These are phyloP conservation scores for Erythrolamprus reginae DNA, from an alignment of 2,113 vertebrate species.

Conservation along the genomic window DNA sequence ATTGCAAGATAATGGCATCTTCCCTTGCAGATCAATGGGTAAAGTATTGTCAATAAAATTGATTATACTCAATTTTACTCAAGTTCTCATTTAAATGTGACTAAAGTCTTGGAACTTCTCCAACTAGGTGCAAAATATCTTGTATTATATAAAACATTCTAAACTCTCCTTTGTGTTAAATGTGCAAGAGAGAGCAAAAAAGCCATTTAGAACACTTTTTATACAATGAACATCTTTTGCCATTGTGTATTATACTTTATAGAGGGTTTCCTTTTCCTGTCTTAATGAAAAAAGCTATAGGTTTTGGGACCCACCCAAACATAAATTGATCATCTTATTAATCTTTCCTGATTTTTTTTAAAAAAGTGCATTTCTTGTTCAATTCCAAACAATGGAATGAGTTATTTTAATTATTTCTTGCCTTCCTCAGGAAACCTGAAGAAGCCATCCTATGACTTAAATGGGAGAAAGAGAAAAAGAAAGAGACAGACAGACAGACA, in stretches of 20 bases:
- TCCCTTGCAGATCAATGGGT: background rate
- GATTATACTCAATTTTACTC: too few relatives aligned
- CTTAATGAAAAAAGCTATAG: background rate
- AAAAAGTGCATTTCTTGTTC: background rate
- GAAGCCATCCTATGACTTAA: background rate
- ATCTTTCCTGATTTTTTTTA: background rate
- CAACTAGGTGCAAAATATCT: background rate
- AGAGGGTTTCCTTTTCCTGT: background rate
- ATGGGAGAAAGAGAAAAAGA: background rate
- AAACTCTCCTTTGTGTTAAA: background rate
- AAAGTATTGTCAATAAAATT: background rate
- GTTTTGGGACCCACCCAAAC: background rate
- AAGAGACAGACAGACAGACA: background rate
- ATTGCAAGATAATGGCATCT: background rate
- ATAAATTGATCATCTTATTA: background rate
- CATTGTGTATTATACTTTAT: background rate
- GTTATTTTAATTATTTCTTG: background rate
- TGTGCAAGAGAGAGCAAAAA: background rate
- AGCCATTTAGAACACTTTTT: background rate
- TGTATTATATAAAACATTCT: background rate
- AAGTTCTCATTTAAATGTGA: background rate
- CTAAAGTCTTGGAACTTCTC: background rate
- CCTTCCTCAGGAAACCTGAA: background rate
- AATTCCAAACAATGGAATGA: background rate
- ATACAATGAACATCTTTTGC: background rate